Evolutionary conservation across 2,888 invertebrate species (phyloP).

Genomic region (Cabera pusaria): DNA sequence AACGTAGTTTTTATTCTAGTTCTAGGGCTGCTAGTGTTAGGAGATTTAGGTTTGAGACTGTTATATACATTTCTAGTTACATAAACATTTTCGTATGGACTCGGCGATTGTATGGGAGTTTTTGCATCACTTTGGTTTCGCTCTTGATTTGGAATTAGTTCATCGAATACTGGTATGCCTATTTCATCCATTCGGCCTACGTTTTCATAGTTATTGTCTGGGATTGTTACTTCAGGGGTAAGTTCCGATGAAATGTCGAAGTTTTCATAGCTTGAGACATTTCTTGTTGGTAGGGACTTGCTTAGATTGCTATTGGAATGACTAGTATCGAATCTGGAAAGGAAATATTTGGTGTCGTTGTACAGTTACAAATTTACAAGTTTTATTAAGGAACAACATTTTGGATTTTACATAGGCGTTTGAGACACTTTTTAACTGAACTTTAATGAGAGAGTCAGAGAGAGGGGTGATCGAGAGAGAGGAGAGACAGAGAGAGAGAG

Average conservation of each 20-base stretch:
- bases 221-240: constrained; percentile 61
- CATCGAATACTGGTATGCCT: constrained; percentile 71
- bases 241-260: constrained; percentile 60
- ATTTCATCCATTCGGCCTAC: constrained; percentile 74
- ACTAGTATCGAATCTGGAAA: constrained; percentile 76
- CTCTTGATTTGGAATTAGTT: constrained; percentile 60
- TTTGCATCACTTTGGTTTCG: constrained; percentile 45
- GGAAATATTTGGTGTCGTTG: no score
- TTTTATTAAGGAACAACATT: no score
- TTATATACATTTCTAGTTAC: constrained; percentile 59
- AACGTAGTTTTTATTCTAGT: constrained; percentile 85
- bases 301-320: constrained; percentile 57
- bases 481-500: no score
- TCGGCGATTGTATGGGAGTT: constrained; percentile 51
- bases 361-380: no score
- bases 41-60: constrained; percentile 70
- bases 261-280: constrained; percentile 82
- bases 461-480: no score
- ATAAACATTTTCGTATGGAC: constrained; percentile 86
- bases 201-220: constrained; percentile 60
- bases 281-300: constrained; percentile 61
- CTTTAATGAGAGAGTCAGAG: no score
- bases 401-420: no score
- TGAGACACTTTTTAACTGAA: no score
- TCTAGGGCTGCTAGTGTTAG: constrained; percentile 81